Percentiles rank a stretch among this genome's conserved stretches.
phyloP scores from a whole-genome alignment of 2,797 vertebrate species.

The Sebastes steindachneri region DNA sequence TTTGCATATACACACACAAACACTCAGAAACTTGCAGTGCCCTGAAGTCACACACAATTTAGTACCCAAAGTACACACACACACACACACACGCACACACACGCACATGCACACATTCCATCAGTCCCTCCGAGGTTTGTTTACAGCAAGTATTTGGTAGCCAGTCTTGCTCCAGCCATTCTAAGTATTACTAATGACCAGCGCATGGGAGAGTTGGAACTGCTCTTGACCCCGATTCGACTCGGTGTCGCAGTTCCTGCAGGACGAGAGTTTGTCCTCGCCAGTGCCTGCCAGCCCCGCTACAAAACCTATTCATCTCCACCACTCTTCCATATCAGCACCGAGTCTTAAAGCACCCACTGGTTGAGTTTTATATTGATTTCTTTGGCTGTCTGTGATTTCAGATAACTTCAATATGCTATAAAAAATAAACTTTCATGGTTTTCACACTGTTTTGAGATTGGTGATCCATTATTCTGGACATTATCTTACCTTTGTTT shows the following conservation, averaged over 20 bases:
- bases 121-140: constrained; percentile 21
- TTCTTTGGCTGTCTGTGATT: neutral
- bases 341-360: neutral
- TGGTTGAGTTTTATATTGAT: neutral
- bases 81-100: neutral
- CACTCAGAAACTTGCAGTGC: neutral
- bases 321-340: neutral
- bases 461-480: neutral
- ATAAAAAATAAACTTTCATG: neutral
- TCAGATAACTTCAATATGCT: neutral
- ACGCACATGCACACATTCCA: constrained; percentile 32
- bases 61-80: neutral
- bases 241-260: neutral
- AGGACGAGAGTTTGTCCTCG: constrained; percentile 1
- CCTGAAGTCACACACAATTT: neutral
- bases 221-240: constrained; percentile 29
- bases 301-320: neutral
- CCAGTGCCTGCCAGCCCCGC: neutral
- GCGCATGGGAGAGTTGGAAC: constrained; percentile 34
- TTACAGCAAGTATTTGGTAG: constrained; percentile 38
- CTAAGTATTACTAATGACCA: constrained; percentile 40
- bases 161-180: neutral
- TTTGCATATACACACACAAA: neutral
- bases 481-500: neutral
- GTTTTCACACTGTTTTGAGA: neutral